Conservation (phyloP, 2,888 invertebrate species). For the Temnothorax rugatulus region DNA sequence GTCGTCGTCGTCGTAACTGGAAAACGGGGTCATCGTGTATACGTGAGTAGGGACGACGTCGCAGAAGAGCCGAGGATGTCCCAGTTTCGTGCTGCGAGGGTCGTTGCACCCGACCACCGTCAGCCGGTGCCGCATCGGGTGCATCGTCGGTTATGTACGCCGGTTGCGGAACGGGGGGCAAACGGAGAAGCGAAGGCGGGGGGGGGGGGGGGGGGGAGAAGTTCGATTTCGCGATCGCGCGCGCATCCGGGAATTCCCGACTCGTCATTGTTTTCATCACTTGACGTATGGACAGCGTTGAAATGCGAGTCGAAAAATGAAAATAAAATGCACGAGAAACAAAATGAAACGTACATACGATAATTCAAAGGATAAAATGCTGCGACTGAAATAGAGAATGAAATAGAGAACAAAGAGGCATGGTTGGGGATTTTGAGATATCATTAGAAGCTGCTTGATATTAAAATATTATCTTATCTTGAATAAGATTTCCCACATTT, state of each 20-base stretch:
- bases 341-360: background rate
- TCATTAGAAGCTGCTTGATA: background rate
- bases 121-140: slow-evolving; percentile 62
- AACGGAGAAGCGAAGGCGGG: background rate
- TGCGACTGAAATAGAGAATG: too few relatives aligned
- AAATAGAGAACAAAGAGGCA: background rate
- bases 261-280: slow-evolving; percentile 81
- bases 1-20: slow-evolving; percentile 61
- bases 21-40: slow-evolving; percentile 72
- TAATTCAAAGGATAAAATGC: background rate
- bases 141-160: slow-evolving; percentile 33
- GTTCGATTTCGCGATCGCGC: slow-evolving; percentile 73
- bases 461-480: too few relatives aligned
- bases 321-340: background rate
- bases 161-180: background rate
- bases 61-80: slow-evolving; percentile 75
- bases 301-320: slow-evolving; percentile 1
- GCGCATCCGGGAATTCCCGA: slow-evolving; percentile 60
- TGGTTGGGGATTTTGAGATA: background rate
- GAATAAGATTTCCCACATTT: background rate
- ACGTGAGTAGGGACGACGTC: slow-evolving; percentile 67
- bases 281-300: background rate
- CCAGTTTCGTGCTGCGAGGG: slow-evolving; percentile 76
- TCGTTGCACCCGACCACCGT: slow-evolving; percentile 75
- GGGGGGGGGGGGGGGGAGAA: too few relatives aligned